Conservation (phyloP, 2,888 invertebrate genomes). For the Drosophila anceps region DNA sequence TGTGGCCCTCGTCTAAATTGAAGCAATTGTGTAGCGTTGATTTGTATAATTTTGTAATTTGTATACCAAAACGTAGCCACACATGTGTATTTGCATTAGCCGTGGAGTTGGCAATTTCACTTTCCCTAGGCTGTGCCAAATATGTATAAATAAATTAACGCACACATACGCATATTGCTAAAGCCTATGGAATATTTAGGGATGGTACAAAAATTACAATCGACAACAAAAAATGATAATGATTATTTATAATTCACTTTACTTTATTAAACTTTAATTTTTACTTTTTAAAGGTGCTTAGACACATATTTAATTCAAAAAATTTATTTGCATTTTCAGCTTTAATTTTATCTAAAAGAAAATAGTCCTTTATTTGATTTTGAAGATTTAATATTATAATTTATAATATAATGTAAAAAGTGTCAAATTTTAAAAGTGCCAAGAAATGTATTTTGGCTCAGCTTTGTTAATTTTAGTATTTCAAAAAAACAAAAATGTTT, state of each 20-base stretch:
- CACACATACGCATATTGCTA: constrained; percentile 4
- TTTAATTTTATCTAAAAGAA: too few species aligned
- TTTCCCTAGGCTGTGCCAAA: constrained; percentile 36
- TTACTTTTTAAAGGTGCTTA: too few species aligned
- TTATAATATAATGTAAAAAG: too few species aligned
- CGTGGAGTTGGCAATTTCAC: constrained; percentile 60
- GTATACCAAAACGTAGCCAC: constrained; percentile 80
- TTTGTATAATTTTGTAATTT: constrained; percentile 81
- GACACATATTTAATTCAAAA: too few species aligned
- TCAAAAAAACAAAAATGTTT: not conserved
- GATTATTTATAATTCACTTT: too few species aligned
- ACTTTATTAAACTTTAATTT: too few species aligned
- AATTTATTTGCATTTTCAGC: too few species aligned
- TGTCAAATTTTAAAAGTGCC: too few species aligned
- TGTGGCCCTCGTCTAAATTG: constrained; percentile 67
- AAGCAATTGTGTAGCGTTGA: constrained; percentile 81
- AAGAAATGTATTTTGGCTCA: too few species aligned
- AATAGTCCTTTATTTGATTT: too few species aligned
- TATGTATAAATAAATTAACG: constrained; percentile 18
- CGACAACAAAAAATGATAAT: not conserved
- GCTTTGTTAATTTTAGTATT: too few species aligned
- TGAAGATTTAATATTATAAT: too few species aligned
- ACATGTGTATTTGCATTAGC: constrained; percentile 59
- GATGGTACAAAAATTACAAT: constrained; percentile 18
- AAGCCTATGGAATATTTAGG: constrained; percentile 3